Base-by-base conservation (phyloP, 64 coral and sea anemone species). In the Astreopora myriophthalma region DNA sequence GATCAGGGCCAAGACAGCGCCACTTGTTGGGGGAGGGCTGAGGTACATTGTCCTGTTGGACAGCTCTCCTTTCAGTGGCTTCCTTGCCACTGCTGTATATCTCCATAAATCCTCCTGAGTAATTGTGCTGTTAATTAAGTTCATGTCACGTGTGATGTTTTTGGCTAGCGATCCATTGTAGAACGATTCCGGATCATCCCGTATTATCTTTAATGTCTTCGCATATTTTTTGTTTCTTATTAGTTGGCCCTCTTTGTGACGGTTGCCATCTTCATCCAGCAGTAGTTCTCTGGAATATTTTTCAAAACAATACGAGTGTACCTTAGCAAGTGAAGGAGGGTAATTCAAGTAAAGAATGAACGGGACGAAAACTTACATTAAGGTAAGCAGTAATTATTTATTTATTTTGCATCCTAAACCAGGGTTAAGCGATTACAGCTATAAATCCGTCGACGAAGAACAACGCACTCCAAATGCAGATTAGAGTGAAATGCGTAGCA, bases 211-310 rank as follows among this genome's bases (percentile, higher is more conserved):
- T 33, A 96, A 71, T 3, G 94, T 96, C 42, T n/a, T 76, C 57
- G 90, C 94, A 42, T 92, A 81, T 37, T 92, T 80, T 38, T 90
- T 77, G 51, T 92, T 92, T 38, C 82, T 93, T 2, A 98, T 90
- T 37, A 61, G 8, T 25, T 86, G 64, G 6, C 93, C 93, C 2
- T 86, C 34, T 33, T 75, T 74, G 26, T 90, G 86, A 0, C 76
- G 31, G 20, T 85, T 37, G 0, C 55, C 86, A 86, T 93, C 48
- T 35, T 83, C 38, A 61, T 93, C 80, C 22, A 98, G 71, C 2
- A 98, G 64, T 20, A 98, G 85, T 60, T 92, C 96, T 13, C 96
- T 98, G 17, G 10, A 83, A 83, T 37, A 14, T 24, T 25, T 20
- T n/a, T 0, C 24, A 75, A 75, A 75, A 57, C 4, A 46, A 11